A percentile compares a stretch with the other conserved stretches of the same genome.
Evolutionary conservation across 2,797 vertebrate species (phyloP).

Genomic region (Mionectes olivaceus): DNA sequence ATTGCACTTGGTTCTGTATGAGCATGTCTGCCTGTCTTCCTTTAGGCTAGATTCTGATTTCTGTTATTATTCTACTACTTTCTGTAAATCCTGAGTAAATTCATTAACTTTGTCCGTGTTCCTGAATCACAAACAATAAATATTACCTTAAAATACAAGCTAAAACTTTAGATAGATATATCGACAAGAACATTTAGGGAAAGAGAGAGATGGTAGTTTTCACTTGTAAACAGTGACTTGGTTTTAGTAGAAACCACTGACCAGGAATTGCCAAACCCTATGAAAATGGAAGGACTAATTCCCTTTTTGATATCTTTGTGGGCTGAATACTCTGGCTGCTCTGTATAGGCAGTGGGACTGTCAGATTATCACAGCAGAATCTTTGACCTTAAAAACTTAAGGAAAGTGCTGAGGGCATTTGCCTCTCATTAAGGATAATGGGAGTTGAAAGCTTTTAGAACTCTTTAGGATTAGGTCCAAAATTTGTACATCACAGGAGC

Average conservation of each 20-base stretch:
- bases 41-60: neutral
- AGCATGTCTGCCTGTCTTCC: neutral
- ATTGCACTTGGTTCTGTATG: neutral
- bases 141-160: neutral
- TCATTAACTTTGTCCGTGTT: neutral
- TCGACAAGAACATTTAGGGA: neutral
- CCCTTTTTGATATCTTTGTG: neutral
- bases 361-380: constrained; percentile 9
- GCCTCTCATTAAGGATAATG: constrained; percentile 17
- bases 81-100: neutral
- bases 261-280: neutral
- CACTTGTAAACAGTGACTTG: neutral
- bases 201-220: neutral
- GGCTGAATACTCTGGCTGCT: neutral
- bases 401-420: neutral
- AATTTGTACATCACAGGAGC: constrained; percentile 16
- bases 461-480: constrained; percentile 33
- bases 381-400: constrained; percentile 33
- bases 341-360: neutral
- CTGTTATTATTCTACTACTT: neutral
- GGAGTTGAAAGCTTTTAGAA: constrained; percentile 58
- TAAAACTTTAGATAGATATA: neutral
- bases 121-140: neutral
- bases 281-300: neutral
- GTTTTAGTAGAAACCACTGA: neutral